Conservation (phyloP, 2,888 invertebrate species). For the Lasioglossum leucozonium region DNA sequence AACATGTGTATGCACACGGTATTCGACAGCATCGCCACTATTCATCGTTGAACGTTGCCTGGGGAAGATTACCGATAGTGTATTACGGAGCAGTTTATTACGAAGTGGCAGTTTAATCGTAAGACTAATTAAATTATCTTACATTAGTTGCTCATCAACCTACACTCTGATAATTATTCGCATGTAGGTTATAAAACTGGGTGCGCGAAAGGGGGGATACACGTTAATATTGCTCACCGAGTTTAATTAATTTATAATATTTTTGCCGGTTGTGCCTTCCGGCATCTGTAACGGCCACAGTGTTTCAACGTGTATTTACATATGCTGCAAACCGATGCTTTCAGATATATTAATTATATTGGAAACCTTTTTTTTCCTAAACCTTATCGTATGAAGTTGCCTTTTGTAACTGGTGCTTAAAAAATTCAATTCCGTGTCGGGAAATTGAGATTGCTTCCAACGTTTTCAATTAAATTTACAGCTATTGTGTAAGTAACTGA, state of each 20-base stretch:
- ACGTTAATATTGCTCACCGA: neutral
- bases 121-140: slow-evolving; percentile 18
- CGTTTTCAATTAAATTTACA: neutral
- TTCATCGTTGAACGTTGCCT: slow-evolving; percentile 28
- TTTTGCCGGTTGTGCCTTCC: neutral
- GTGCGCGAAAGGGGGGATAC: neutral
- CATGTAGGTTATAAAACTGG: neutral
- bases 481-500: neutral
- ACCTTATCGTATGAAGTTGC: neutral
- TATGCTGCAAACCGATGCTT: neutral
- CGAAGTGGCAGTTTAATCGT: neutral
- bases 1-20: slow-evolving; percentile 10
- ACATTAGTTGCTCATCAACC: neutral
- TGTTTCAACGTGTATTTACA: neutral
- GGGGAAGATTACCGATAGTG: slow-evolving; percentile 26
- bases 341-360: neutral
- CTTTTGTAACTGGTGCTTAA: neutral
- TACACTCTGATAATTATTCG: neutral
- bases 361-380: neutral
- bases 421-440: neutral
- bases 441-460: neutral
- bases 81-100: slow-evolving; percentile 18
- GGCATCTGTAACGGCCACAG: neutral
- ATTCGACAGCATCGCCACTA: slow-evolving; percentile 31
- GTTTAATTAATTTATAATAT: neutral